phyloP scores from a whole-genome alignment of 2,888 invertebrate species.

The Tuberolachnus salignus region DNA sequence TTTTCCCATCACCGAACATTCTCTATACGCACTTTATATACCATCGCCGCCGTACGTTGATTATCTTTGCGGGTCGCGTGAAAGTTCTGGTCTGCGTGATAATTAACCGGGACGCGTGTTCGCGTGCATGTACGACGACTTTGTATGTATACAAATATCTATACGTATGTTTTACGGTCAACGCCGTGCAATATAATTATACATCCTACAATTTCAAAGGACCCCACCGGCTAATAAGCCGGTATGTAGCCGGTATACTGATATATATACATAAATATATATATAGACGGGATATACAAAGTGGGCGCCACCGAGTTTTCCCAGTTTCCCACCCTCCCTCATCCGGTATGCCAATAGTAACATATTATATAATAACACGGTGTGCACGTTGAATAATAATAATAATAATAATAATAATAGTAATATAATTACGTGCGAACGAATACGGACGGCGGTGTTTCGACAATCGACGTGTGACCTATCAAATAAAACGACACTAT shows the following conservation, averaged over 20 bases:
- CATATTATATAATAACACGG: too few relatives aligned
- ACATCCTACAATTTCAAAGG: constrained; percentile 44
- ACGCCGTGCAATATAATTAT: constrained; percentile 34
- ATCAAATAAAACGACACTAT: too few relatives aligned
- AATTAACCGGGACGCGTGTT: constrained; percentile 28
- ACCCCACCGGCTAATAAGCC: background rate
- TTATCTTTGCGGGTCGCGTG: constrained; percentile 14
- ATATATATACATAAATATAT: background rate
- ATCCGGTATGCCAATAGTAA: background rate
- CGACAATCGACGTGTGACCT: too few relatives aligned
- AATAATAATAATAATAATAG: too few relatives aligned
- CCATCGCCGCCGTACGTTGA: background rate
- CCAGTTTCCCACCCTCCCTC: background rate
- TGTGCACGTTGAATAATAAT: too few relatives aligned
- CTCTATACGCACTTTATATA: too few relatives aligned
- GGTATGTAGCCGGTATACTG: too few relatives aligned
- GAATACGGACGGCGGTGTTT: too few relatives aligned
- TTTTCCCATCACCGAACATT: too few relatives aligned
- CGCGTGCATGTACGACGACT: too few relatives aligned
- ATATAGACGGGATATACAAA: background rate
- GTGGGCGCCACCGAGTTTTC: background rate
- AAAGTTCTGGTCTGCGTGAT: constrained; percentile 28
- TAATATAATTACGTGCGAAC: too few relatives aligned
- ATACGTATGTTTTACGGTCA: background rate
- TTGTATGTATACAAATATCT: background rate